Percentiles rank a stretch among this genome's conserved stretches.
Conservation (phyloP, 35 echinoderm and acorn worm genomes). For the Chiridota heheva region DNA sequence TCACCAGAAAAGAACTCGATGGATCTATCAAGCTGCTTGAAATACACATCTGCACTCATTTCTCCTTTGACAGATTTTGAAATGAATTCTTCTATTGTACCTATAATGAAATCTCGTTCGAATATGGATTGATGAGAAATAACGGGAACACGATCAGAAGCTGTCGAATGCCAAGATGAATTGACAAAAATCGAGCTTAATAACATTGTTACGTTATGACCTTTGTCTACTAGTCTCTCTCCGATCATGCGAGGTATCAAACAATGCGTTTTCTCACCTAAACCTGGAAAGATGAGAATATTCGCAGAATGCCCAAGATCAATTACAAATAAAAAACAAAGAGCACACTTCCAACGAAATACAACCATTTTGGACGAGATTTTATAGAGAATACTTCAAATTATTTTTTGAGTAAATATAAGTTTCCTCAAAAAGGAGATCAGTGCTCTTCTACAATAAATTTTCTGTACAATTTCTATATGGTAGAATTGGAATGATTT, state of each 20-base stretch:
- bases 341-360: too few relatives aligned
- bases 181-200: conserved; percentile 15
- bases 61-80: conserved; percentile 23
- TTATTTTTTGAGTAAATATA: too few relatives aligned
- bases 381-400: too few relatives aligned
- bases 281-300: conserved; percentile 34
- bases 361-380: too few relatives aligned
- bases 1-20: conserved; percentile 16
- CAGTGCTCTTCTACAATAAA: too few relatives aligned
- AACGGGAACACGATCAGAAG: conserved; percentile 20
- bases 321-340: too few relatives aligned
- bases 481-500: too few relatives aligned
- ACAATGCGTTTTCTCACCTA: conserved; percentile 28
- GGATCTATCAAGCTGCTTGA: conserved; percentile 5
- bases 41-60: background rate
- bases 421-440: too few relatives aligned
- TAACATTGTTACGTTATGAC: conserved; percentile 40
- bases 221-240: conserved; percentile 24
- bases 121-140: background rate
- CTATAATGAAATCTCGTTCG: conserved; percentile 15
- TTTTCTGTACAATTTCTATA: too few relatives aligned
- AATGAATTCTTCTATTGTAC: conserved; percentile 31
- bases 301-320: conserved; percentile 20
- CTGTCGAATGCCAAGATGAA: conserved; percentile 26
- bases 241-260: conserved; percentile 29